Evolutionary conservation across 2,797 vertebrate species (phyloP).

Genomic region (Urocyon cinereoargenteus): DNA sequence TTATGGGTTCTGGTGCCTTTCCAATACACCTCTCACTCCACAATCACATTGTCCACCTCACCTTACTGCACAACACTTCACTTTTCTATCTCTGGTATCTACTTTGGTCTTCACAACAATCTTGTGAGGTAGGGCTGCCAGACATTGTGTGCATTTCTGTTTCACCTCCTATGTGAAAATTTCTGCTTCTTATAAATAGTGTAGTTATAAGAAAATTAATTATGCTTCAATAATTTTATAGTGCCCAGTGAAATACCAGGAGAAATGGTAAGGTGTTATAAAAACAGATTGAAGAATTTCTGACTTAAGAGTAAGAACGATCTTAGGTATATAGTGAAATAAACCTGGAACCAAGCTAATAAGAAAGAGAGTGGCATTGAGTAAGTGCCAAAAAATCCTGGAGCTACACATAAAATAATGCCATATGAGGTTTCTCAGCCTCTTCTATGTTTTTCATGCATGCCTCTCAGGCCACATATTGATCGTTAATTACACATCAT

Average conservation of each 20-base stretch:
- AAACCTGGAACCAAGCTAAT: not conserved
- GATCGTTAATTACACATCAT: not conserved
- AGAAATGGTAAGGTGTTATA: not conserved
- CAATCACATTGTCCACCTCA: too few relatives aligned
- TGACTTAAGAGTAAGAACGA: not conserved
- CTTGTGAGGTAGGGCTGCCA: not conserved
- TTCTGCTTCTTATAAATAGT: slow-evolving; percentile 25
- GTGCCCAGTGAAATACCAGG: not conserved
- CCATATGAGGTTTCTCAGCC: not conserved
- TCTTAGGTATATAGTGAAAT: not conserved
- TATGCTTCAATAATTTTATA: not conserved
- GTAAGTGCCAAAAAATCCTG: not conserved
- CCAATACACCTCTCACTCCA: not conserved
- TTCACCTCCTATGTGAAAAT: not conserved
- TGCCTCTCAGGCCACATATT: not conserved
- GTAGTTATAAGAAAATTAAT: not conserved
- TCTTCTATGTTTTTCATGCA: not conserved
- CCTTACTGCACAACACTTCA: not conserved
- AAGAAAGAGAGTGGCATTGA: not conserved
- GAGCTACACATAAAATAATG: not conserved
- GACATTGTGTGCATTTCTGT: not conserved
- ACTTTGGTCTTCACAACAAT: not conserved
- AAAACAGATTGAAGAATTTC: not conserved
- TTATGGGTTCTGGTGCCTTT: not conserved
- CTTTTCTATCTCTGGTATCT: not conserved